A percentile compares a stretch with the other conserved stretches of the same genome.
Conservation (phyloP, 2,888 invertebrate species). For the Carabus problematicus region DNA sequence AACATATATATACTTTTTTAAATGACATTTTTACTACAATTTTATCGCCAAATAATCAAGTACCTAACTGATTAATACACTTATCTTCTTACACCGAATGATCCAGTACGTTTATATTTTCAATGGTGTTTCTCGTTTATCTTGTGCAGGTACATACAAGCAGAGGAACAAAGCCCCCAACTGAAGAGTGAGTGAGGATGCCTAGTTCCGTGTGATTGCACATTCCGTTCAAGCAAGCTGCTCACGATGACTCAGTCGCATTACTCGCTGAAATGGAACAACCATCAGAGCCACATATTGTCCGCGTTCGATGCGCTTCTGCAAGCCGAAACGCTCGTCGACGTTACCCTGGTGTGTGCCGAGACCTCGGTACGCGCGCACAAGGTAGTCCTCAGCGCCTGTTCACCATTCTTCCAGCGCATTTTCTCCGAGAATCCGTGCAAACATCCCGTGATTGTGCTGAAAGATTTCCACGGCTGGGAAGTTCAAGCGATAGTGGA, state of each 20-base stretch:
- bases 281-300: slow-evolving; percentile 88
- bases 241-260: slow-evolving; percentile 70
- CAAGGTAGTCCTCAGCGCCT: slow-evolving; percentile 89
- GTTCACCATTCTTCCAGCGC: slow-evolving; percentile 86
- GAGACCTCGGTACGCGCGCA: slow-evolving; percentile 87
- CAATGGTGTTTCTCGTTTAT: slow-evolving; percentile 2
- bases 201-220: slow-evolving; percentile 1
- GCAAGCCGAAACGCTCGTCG: slow-evolving; percentile 85
- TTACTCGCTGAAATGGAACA: slow-evolving; percentile 93
- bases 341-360: slow-evolving; percentile 89
- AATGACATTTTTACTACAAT: too few relatives aligned
- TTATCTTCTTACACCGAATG: too few relatives aligned
- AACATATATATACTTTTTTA: too few relatives aligned
- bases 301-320: slow-evolving; percentile 88
- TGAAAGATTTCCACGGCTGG: slow-evolving; percentile 89
- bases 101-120: too few relatives aligned
- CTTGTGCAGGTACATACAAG: slow-evolving; percentile 1
- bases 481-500: slow-evolving; percentile 90
- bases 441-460: slow-evolving; percentile 91
- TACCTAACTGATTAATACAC: too few relatives aligned
- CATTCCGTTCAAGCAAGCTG: not conserved
- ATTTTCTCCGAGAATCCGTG: slow-evolving; percentile 91
- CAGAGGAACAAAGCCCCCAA: not conserved
- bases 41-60: too few relatives aligned
- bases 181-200: slow-evolving; percentile 2